Evolutionary conservation across 92 coral and sea anemone genomes (phyloP).

Genomic region (Isaurus tuberculatus): DNA sequence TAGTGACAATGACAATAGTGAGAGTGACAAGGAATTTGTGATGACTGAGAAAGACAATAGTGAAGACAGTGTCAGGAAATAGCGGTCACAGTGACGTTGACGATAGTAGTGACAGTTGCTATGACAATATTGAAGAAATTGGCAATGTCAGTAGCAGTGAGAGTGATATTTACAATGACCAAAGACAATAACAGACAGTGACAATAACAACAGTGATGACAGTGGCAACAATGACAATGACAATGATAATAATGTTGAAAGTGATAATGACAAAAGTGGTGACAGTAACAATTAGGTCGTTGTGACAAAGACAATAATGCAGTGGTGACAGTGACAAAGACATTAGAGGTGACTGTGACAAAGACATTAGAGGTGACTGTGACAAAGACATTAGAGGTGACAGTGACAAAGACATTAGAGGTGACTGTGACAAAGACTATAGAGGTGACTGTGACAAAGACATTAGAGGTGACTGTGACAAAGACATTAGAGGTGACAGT

Average conservation of each 20-base stretch:
- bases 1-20: too few species aligned
- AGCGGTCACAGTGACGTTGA: not conserved
- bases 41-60: too few species aligned
- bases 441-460: not conserved
- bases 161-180: not conserved
- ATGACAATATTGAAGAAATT: not conserved
- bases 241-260: too few species aligned
- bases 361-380: too few species aligned
- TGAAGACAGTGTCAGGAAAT: too few species aligned
- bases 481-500: too few species aligned
- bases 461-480: too few species aligned
- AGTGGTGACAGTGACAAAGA: not conserved
- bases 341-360: not conserved
- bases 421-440: too few species aligned
- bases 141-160: not conserved
- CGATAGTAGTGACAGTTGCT: not conserved
- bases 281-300: not conserved
- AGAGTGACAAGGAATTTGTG: too few species aligned
- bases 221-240: not conserved
- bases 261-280: not conserved
- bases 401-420: not conserved
- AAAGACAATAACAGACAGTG: not conserved
- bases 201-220: not conserved
- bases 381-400: not conserved
- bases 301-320: too few species aligned